Percentiles rank a stretch among this genome's conserved stretches.
Evolutionary conservation across 2,113 vertebrate species (phyloP).

Genomic region (Oxygymnocypris stewartii): DNA sequence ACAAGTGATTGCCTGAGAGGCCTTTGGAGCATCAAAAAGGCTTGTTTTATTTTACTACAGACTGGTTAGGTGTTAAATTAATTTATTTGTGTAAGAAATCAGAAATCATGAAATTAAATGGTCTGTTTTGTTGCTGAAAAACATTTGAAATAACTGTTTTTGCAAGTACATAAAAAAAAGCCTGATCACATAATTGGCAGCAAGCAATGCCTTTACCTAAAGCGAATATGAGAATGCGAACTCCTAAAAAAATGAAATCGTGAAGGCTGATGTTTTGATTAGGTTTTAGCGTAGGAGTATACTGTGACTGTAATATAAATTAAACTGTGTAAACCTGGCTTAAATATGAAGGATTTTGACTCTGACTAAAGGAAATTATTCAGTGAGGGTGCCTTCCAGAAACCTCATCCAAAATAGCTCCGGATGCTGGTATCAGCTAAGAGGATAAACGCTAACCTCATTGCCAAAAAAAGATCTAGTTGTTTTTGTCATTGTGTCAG

Average conservation of each 20-base stretch:
- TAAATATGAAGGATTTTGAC: conserved; percentile 19
- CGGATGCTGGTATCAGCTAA: conserved; percentile 19
- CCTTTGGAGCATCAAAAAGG: background rate
- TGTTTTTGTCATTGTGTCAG: conserved; percentile 24
- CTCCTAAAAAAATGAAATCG: background rate
- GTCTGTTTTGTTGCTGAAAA: background rate
- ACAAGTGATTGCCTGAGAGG: background rate
- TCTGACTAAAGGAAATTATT: conserved; percentile 36
- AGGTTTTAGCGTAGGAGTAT: background rate
- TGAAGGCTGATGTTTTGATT: background rate
- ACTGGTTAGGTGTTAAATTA: background rate
- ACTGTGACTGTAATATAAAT: conserved; percentile 8
- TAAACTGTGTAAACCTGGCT: conserved; percentile 7
- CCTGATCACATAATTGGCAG: background rate
- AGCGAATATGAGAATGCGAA: background rate
- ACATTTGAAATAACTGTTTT: background rate
- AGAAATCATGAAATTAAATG: background rate
- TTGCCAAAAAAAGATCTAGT: conserved; percentile 4
- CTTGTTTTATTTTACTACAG: background rate
- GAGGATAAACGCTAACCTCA: conserved; percentile 23
- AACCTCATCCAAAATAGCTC: conserved; percentile 31
- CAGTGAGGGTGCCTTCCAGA: conserved; percentile 2
- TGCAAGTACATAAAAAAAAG: background rate
- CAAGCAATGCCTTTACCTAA: background rate
- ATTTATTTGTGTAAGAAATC: background rate